phyloP scores from a whole-genome alignment of 2,797 vertebrate genomes.

The Helostoma temminkii region DNA sequence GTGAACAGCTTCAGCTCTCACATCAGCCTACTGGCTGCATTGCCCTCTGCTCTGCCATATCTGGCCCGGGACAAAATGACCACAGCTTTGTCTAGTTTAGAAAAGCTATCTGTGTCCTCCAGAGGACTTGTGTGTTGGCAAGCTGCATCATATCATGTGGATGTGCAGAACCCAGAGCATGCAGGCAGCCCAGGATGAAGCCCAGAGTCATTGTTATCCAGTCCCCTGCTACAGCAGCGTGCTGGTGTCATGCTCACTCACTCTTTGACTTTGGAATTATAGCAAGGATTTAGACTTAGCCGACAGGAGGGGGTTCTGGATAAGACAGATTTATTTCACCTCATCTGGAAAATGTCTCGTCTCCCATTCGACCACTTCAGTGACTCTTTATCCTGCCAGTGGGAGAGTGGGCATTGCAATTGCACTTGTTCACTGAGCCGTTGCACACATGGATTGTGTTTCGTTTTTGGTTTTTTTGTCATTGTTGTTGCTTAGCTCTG shows the following conservation, averaged over 20 bases:
- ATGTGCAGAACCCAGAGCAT: conserved; percentile 36
- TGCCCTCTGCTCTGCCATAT: conserved; percentile 41
- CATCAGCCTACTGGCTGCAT: conserved; percentile 12
- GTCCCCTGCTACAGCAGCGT: conserved; percentile 31
- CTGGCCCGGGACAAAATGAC: conserved; percentile 29
- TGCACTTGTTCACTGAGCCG: conserved; percentile 31
- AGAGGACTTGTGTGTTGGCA: conserved; percentile 41
- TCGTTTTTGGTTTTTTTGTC: conserved; percentile 24
- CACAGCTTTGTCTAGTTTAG: conserved; percentile 21
- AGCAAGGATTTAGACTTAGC: conserved; percentile 63
- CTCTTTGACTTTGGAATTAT: conserved; percentile 69
- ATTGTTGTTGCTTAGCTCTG: conserved; percentile 30
- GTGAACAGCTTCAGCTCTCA: conserved; percentile 13
- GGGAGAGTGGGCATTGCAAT: conserved; percentile 36
- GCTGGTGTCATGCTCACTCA: conserved; percentile 48
- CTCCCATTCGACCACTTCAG: conserved; percentile 52
- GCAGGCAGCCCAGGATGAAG: conserved; percentile 38
- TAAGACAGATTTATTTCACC: conserved; percentile 71
- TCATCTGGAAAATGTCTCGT: conserved; percentile 67
- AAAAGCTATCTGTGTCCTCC: conserved; percentile 50
- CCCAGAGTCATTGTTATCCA: conserved; percentile 46
- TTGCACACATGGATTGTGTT: conserved; percentile 20
- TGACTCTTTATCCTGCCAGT: conserved; percentile 53
- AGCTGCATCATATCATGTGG: conserved; percentile 48
- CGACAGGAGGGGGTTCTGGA: conserved; percentile 43